phyloP scores from a whole-genome alignment of 2,113 vertebrate genomes.

The Prolemur simus region DNA sequence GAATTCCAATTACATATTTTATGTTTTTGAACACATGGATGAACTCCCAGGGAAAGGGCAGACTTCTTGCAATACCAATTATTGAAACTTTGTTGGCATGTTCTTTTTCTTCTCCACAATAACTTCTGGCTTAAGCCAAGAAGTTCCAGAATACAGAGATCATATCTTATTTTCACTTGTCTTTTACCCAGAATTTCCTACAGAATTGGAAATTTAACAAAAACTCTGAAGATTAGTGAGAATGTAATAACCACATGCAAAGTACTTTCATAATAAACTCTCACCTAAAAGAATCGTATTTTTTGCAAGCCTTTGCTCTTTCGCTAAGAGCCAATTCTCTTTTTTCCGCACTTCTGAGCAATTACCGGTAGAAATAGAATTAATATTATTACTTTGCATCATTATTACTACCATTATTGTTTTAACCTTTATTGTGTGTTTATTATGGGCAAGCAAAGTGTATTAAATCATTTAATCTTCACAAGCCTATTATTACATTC shows the following conservation, averaged over 20 bases:
- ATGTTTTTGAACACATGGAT: not conserved
- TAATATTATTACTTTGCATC: not conserved
- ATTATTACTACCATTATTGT: not conserved
- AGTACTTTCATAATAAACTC: not conserved
- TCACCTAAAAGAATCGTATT: not conserved
- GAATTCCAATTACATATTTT: not conserved
- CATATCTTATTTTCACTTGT: not conserved
- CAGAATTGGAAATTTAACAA: conserved; percentile 27
- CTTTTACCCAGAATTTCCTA: not conserved
- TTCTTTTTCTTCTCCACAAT: not conserved
- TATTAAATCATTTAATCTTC: not conserved
- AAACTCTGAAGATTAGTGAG: not conserved
- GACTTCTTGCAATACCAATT: not conserved
- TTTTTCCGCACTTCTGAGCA: not conserved
- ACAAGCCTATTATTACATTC: not conserved
- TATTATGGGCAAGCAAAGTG: not conserved
- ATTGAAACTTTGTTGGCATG: not conserved
- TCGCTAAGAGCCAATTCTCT: not conserved
- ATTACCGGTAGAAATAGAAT: not conserved
- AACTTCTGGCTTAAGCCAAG: conserved; percentile 14
- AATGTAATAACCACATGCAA: not conserved
- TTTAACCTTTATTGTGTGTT: not conserved
- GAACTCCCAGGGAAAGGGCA: not conserved
- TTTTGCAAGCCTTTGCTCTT: not conserved
- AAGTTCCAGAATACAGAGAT: not conserved